These are phyloP conservation scores for Tor tambroides DNA, from an alignment of 2,113 vertebrate genomes.

Conservation along the genomic window DNA sequence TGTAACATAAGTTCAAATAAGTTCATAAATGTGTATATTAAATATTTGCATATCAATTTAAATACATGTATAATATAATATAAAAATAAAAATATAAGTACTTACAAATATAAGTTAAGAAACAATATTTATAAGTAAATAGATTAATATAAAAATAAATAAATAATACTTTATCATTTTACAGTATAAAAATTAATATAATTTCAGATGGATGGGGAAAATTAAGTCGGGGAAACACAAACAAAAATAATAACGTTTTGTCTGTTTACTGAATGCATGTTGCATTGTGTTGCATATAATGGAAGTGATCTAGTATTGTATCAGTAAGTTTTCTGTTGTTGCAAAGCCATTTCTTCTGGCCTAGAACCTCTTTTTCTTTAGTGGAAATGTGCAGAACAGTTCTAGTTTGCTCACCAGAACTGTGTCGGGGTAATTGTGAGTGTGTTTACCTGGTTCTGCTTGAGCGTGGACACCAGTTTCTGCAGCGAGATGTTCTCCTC, in stretches of 20 bases:
- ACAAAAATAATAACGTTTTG: background rate
- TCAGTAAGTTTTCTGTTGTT: background rate
- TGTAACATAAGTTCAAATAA: no score
- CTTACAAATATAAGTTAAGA: no score
- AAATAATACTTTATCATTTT: background rate
- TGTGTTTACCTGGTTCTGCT: conserved; percentile 89
- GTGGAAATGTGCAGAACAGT: background rate
- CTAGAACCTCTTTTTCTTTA: background rate
- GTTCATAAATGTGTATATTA: no score
- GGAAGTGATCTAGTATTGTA: background rate
- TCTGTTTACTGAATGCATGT: background rate
- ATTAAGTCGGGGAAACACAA: background rate
- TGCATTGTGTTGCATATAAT: background rate
- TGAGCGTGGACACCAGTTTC: conserved; percentile 93
- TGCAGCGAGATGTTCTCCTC: conserved; percentile 97
- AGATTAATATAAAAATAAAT: no score
- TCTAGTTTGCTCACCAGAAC: background rate
- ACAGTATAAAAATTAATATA: no score
- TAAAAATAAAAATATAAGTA: no score
- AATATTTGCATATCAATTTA: no score
- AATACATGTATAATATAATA: no score
- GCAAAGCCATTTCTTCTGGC: background rate
- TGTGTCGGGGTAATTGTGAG: background rate
- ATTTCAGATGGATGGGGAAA: background rate
- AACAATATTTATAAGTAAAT: no score